Base-by-base conservation (phyloP, 2,888 invertebrate genomes). In the Eupithecia insigniata region DNA sequence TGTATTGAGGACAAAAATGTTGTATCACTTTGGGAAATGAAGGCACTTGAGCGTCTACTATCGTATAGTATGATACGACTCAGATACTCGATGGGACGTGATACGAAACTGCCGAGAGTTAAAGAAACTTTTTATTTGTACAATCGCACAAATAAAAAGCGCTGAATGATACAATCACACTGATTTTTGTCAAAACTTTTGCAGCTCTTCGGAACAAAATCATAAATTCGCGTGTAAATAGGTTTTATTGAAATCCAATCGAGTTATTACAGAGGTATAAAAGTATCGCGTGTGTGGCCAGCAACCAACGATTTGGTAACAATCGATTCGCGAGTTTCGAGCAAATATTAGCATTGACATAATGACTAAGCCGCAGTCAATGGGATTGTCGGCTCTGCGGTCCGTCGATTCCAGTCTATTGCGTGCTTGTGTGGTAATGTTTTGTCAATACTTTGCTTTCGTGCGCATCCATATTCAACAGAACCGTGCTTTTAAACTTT, bases 341-440 rank as follows among this genome's bases (percentile, higher is more conserved):
- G 84, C 89, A 90, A 92, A 92, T 91, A 91, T 92, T 91, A 88
- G 86, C 90, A 84, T 84, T 87, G 89, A 87, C 92, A 90, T 91
- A 90, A 92, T 92, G 92, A 92, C 92, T 84, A 90, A 90, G 89
- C 92, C 92, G 84, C 92, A 88, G 86, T 87, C 90, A 85, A 89
- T 90, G 87, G 86, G 87, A 86, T 89, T 88, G 87, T 85, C 80
- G 84, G 83, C 75, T 76, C 77, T 84, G 87, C 77, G 87, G 88
- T 83, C 79, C 80, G 79, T 79, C 82, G 83, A 85, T 87, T 87
- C 83, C 85, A 83, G 84, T 78, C 81, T 82, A 81, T 81, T 82
- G 81, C 80, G 71, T 79, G 72, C 74, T 70, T 67, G 69, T 76
- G 80, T 76, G 72, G 77, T 81, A 78, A 76, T 82, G 78, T 81